These are phyloP conservation scores for Indicator indicator DNA, from an alignment of 2,113 vertebrate species.

Conservation along the genomic window DNA sequence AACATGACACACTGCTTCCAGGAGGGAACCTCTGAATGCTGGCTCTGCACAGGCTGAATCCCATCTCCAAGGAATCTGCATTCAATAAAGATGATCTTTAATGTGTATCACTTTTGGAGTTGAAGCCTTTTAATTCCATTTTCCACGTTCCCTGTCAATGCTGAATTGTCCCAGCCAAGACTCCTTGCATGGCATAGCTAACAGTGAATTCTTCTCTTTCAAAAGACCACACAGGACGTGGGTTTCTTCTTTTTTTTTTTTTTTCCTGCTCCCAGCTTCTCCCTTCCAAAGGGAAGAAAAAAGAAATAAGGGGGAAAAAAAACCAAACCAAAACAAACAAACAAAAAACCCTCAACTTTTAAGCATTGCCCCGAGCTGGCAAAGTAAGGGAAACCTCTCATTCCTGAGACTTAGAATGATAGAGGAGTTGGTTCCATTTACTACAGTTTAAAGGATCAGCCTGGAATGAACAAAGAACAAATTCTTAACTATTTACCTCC, in stretches of 20 bases:
- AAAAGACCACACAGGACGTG: conserved; percentile 35
- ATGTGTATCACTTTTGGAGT: neutral
- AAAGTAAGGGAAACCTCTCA: conserved; percentile 2
- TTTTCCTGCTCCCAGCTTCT: neutral
- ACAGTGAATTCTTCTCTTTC: neutral
- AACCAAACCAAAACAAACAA: neutral
- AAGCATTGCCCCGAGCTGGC: conserved; percentile 19
- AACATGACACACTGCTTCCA: neutral
- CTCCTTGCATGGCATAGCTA: neutral
- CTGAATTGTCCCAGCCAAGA: neutral
- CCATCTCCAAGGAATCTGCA: neutral
- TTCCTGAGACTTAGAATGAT: neutral
- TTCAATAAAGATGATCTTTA: neutral
- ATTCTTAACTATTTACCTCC: neutral
- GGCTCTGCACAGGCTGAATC: neutral
- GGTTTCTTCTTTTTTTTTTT: no score
- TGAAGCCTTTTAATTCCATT: neutral
- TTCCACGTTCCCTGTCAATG: neutral
- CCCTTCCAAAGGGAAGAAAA: neutral
- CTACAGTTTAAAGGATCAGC: neutral
- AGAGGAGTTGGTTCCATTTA: neutral
- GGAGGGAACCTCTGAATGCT: neutral
- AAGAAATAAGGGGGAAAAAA: neutral
- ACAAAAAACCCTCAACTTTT: neutral
- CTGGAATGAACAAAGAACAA: neutral